phyloP scores from a whole-genome alignment of 2,113 vertebrate species.

The Tylochromis polylepis region DNA sequence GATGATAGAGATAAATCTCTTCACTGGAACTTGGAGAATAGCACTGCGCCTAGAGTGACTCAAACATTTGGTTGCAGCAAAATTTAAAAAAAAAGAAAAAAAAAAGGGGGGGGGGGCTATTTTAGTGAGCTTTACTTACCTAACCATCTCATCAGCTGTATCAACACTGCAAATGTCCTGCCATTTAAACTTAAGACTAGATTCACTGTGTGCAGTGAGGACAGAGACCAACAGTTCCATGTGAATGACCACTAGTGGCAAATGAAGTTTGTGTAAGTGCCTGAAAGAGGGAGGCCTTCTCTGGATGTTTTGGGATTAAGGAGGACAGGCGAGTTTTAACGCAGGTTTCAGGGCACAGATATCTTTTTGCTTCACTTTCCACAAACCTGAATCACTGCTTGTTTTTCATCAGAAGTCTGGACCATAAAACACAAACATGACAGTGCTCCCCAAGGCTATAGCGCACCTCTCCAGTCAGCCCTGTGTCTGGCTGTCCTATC shows the following conservation, averaged over 20 bases:
- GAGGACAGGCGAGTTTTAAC: not conserved
- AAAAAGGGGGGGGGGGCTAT: not conserved
- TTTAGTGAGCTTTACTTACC: not conserved
- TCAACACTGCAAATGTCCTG: not conserved
- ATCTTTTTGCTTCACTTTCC: not conserved
- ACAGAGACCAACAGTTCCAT: not conserved
- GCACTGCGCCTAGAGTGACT: not conserved
- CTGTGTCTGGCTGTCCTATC: not conserved
- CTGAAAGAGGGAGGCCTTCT: not conserved
- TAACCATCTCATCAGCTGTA: not conserved
- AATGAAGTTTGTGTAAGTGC: not conserved
- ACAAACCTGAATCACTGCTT: not conserved
- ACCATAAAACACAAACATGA: not conserved
- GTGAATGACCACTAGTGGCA: not conserved
- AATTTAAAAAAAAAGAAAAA: not conserved
- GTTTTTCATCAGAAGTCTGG: not conserved
- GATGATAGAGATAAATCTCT: slow-evolving; percentile 27
- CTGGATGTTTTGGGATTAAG: not conserved
- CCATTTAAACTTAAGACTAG: not conserved
- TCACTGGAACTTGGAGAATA: not conserved
- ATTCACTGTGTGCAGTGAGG: not conserved
- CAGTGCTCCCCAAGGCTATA: not conserved
- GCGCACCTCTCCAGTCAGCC: not conserved
- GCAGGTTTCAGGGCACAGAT: not conserved
- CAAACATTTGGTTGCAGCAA: not conserved